These are phyloP conservation scores for Matsumurasca onukii DNA, from an alignment of 1,140 invertebrate genomes.

Conservation along the genomic window DNA sequence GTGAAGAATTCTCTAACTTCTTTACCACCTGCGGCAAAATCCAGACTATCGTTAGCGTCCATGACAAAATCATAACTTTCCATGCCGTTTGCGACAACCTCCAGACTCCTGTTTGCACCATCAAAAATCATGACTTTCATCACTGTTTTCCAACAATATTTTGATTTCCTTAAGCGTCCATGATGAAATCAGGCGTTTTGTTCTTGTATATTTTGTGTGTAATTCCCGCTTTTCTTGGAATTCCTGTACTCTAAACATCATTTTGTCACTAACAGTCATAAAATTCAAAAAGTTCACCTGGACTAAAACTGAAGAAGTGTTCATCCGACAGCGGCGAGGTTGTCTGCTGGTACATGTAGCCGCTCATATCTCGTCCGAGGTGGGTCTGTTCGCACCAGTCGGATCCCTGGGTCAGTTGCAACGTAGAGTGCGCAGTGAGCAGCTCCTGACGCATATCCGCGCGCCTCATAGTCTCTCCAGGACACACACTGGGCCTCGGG, in stretches of 20 bases:
- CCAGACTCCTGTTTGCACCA: too few species aligned
- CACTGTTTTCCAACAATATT: not conserved
- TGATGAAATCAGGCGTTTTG: not conserved
- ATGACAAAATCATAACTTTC: too few species aligned
- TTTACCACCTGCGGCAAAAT: too few species aligned
- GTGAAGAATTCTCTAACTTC: too few species aligned
- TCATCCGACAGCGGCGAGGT: slow-evolving; percentile 21
- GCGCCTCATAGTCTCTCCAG: slow-evolving; percentile 3
- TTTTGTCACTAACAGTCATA: not conserved
- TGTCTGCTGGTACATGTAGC: not conserved
- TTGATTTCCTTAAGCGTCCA: not conserved
- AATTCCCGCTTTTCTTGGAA: not conserved
- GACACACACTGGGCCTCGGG: not conserved
- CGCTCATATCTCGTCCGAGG: slow-evolving; percentile 21
- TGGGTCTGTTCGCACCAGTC: not conserved
- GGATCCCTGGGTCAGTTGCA: not conserved
- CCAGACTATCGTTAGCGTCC: too few species aligned
- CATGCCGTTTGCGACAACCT: too few species aligned
- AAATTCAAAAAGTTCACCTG: not conserved
- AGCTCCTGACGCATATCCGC: too few species aligned
- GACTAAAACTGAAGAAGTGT: slow-evolving; percentile 1
- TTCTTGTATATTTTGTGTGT: not conserved
- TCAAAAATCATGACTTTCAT: too few species aligned
- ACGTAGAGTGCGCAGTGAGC: too few species aligned
- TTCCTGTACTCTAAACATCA: not conserved